Percentiles rank a stretch among this genome's conserved stretches.
Evolutionary conservation across 2,888 invertebrate genomes (phyloP).

Genomic region (Agriotes lineatus): DNA sequence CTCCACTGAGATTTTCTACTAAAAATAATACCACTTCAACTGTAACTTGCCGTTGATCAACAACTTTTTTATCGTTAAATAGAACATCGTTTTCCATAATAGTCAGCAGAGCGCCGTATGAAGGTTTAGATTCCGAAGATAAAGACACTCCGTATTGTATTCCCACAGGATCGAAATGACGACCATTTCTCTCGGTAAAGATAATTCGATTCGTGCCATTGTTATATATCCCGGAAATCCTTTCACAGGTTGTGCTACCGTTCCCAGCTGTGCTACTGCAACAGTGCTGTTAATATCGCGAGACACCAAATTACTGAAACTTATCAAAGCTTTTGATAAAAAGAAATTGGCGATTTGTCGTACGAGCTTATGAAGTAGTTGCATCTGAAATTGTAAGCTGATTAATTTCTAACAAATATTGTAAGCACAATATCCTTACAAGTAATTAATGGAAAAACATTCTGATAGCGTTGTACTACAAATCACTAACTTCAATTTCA

Average conservation of each 20-base stretch:
- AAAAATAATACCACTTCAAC: background rate
- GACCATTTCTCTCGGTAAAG: constrained; percentile 54
- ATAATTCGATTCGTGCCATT: constrained; percentile 51
- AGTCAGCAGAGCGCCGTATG: constrained; percentile 42
- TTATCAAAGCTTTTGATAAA: constrained; percentile 46
- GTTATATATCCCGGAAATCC: constrained; percentile 53
- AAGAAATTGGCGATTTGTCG: constrained; percentile 43
- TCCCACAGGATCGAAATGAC: constrained; percentile 53
- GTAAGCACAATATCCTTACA: no score
- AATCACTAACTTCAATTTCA: constrained; percentile 2
- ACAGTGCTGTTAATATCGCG: background rate
- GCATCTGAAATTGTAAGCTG: constrained; percentile 44
- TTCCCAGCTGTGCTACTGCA: constrained; percentile 49
- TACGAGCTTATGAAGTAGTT: constrained; percentile 45
- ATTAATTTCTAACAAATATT: no score
- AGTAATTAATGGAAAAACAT: constrained; percentile 8
- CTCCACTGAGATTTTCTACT: constrained; percentile 8
- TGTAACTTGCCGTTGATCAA: constrained; percentile 37
- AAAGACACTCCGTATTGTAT: constrained; percentile 47
- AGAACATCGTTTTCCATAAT: constrained; percentile 33
- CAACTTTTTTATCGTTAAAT: constrained; percentile 32
- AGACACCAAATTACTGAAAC: no score
- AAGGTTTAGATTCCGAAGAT: constrained; percentile 11
- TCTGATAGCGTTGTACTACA: constrained; percentile 20
- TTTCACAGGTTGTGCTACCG: constrained; percentile 34